A percentile compares a stretch with the other conserved stretches of the same genome.
Evolutionary conservation across 2,113 vertebrate species (phyloP).

Genomic region (Falcunculus frontatus): DNA sequence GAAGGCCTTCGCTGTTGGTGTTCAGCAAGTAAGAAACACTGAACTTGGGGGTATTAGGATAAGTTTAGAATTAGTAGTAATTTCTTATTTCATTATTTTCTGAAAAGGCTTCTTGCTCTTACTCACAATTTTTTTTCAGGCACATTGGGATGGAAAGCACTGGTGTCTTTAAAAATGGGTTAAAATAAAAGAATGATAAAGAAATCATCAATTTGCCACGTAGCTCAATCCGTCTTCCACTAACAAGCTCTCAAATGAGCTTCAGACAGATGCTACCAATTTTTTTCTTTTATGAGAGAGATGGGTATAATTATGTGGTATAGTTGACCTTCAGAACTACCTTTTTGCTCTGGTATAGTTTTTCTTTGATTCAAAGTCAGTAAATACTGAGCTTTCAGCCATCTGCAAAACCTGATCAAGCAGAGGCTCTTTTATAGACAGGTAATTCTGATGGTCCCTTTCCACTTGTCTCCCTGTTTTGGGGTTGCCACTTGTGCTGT

Average conservation of each 20-base stretch:
- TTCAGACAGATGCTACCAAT: background rate
- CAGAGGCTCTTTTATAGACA: background rate
- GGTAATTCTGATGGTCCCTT: background rate
- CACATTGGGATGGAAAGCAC: background rate
- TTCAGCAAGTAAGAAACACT: conserved; percentile 83
- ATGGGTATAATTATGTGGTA: background rate
- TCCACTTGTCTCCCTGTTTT: background rate
- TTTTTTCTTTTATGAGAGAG: background rate
- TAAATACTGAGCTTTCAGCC: background rate
- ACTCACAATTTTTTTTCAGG: background rate
- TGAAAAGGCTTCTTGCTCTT: background rate
- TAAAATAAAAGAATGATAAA: background rate
- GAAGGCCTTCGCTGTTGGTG: conserved; percentile 93
- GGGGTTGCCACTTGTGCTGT: background rate
- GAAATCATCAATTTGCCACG: background rate
- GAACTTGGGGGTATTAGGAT: background rate
- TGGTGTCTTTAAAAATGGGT: background rate
- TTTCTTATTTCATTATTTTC: background rate
- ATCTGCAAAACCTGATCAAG: background rate
- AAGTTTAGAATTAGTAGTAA: background rate
- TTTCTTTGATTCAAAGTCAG: background rate
- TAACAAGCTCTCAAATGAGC: background rate
- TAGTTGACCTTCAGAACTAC: background rate
- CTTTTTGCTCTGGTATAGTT: background rate
- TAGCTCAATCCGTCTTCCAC: background rate